Base-by-base conservation (phyloP, 2,797 vertebrate genomes). In the Okamejei kenojei region DNA sequence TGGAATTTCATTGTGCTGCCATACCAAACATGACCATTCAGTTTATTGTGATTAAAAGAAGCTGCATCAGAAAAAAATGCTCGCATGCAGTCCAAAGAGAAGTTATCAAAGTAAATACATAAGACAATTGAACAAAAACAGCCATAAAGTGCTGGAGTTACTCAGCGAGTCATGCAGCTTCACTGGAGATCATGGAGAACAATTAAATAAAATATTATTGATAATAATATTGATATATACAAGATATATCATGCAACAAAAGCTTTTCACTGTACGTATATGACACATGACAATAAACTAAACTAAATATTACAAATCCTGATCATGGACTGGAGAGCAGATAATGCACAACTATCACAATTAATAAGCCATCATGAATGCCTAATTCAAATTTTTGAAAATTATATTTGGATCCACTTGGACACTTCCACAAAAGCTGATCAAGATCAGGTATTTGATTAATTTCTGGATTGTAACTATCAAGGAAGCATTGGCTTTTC, bases 161-260 rank as follows among this genome's bases (percentile, higher is more conserved):
- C 45, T 54, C 45, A 54, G 45, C 45, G 0, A 54, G 45, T 54
- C 45, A 45, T 45, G 45, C 45, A 45, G 45, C 45, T 45, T 45
- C 45, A 54, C 45, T 54, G 45, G 45, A 54, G 45, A 54, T 54
- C 45, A 54, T 54, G 45, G 45, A 54, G 45, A 78, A 10, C 76
- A 78, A 77, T 78, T 78, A 78, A 78, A 77, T 77, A n/a, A 77
- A 77, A 78, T 78, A 78, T 78, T 32, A 32, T n/a, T 78, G 26
- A 10, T 54, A 54, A 54, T 54, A 54, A 54, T 54, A 54, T 54
- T 54, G 45, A 54, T 54, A 78, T n/a, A 15, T 78, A 78, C 76
- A 32, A 78, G n/a, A 78, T 78, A 78, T 78, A 54, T 54, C 45
- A 54, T 54, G 45, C 45, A 54, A 54, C 45, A 54, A 54, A 54